Conservation (phyloP, 2,113 vertebrate species). For the Bambusicola thoracicus region DNA sequence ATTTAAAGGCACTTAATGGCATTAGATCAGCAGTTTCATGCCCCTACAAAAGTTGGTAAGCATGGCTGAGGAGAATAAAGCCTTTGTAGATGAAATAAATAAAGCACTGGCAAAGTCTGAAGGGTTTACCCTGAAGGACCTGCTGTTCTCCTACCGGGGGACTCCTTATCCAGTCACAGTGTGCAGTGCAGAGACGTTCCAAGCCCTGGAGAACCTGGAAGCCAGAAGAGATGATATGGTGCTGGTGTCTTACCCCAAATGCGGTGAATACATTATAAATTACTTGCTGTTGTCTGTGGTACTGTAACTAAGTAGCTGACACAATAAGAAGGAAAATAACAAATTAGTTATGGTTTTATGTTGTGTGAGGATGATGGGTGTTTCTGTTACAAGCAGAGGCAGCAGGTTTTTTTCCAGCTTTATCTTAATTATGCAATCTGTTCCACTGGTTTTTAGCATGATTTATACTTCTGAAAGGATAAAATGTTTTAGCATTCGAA, state of each 20-base stretch:
- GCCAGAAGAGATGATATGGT: slow-evolving; percentile 76
- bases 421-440: not conserved
- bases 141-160: slow-evolving; percentile 71
- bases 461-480: not conserved
- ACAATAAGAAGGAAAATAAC: not conserved
- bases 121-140: slow-evolving; percentile 63
- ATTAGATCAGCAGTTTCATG: not conserved
- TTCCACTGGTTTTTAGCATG: not conserved
- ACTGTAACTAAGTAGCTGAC: not conserved
- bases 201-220: slow-evolving; percentile 61
- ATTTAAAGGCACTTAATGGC: not conserved
- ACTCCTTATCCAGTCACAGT: slow-evolving; percentile 61
- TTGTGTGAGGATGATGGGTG: not conserved
- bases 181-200: slow-evolving; percentile 65
- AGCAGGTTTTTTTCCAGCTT: not conserved
- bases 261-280: slow-evolving; percentile 70
- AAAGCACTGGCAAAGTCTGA: not conserved
- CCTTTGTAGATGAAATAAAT: slow-evolving; percentile 20
- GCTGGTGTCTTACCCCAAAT: slow-evolving; percentile 81
- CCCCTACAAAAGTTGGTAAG: not conserved
- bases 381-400: not conserved
- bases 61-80: not conserved
- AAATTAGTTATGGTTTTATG: not conserved
- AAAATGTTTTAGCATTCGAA: not conserved
- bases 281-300: not conserved